These are phyloP conservation scores for Aproaerema taeniolella DNA, from an alignment of 2,888 invertebrate species.

Conservation along the genomic window DNA sequence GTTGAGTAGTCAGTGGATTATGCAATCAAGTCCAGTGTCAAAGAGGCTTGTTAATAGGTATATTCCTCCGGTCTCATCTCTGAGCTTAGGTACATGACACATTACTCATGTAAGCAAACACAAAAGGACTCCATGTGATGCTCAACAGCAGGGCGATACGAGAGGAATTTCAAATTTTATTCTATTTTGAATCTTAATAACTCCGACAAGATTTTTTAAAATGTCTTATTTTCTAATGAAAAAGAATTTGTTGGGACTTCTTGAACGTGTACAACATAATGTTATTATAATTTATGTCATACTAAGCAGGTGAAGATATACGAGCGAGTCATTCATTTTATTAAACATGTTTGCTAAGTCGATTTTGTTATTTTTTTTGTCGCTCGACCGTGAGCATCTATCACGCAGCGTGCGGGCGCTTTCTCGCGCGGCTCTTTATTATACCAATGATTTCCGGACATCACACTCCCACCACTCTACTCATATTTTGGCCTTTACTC, in stretches of 20 bases:
- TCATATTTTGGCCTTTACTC: too few species aligned
- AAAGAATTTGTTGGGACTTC: constrained; percentile 74
- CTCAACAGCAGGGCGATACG: constrained; percentile 45
- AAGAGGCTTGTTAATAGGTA: too few species aligned
- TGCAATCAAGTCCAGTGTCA: too few species aligned
- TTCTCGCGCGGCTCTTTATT: constrained; percentile 71
- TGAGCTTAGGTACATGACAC: constrained; percentile 25
- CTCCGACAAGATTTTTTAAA: constrained; percentile 56
- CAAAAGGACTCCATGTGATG: constrained; percentile 37
- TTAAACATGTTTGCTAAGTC: constrained; percentile 76
- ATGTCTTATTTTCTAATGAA: constrained; percentile 71
- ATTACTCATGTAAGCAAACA: constrained; percentile 43
- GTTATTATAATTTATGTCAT: constrained; percentile 77
- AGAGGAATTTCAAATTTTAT: constrained; percentile 49
- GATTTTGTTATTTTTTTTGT: constrained; percentile 74
- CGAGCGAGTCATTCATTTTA: constrained; percentile 74
- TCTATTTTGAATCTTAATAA: constrained; percentile 58
- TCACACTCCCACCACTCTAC: constrained; percentile 15
- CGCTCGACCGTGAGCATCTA: constrained; percentile 64
- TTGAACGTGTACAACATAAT: constrained; percentile 74
- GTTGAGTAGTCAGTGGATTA: too few species aligned
- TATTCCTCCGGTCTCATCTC: neutral
- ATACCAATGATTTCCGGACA: constrained; percentile 70
- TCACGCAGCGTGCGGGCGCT: constrained; percentile 73
- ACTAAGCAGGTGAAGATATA: constrained; percentile 78